Evolutionary conservation across 2,888 invertebrate species (phyloP), one percentile per base, ranked within the genome.

Genomic region (Anorthoa munda): DNA sequence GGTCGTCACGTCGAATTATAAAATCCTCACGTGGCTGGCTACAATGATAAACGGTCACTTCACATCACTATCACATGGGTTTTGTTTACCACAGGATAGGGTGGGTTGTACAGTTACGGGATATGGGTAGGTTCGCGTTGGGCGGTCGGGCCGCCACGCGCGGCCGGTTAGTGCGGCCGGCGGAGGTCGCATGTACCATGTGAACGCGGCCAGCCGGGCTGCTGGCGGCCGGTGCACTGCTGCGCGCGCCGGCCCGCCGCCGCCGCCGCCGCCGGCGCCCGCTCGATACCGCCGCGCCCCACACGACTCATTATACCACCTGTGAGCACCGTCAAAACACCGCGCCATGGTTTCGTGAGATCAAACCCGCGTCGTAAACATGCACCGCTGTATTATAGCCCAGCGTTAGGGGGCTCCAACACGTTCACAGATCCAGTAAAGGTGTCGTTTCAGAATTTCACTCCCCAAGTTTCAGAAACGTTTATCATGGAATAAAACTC

Each of bases 251-350:
- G 60, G 39, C 92, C 93, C 60, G 60, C 59, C 92, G 91, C 89
- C 92, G 91, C 91, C 88, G 89, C 91, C 90, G 88, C 87, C 89
- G 85, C 86, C 90, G 81, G 76, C 87, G 84, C 91, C 89, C 92
- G 93, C 92, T 93, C 93, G 90, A 91, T 93, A 92, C 82, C 91
- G 90, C 90, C 95, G 94, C 95, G 94, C 95, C 95, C 95, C 93
- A 91, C 90, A 89, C 86, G 86, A 86, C 90, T 92, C 90, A 90
- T 88, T 93, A 93, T 93, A 93, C 95, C 95, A 96, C 96, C 95
- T 96, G 95, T 95, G 92, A 93, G 94, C 94, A 93, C 93, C 91
- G 94, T 93, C 95, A 95, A 92, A 95, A 95, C 95, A 95, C 92
- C 92, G 90, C 92, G 90, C 89, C 91, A 92, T 92, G 91, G 92